Evolutionary conservation across 2,888 invertebrate genomes (phyloP), one percentile per base, ranked within the genome.

Genomic region (Cerastoderma edule): DNA sequence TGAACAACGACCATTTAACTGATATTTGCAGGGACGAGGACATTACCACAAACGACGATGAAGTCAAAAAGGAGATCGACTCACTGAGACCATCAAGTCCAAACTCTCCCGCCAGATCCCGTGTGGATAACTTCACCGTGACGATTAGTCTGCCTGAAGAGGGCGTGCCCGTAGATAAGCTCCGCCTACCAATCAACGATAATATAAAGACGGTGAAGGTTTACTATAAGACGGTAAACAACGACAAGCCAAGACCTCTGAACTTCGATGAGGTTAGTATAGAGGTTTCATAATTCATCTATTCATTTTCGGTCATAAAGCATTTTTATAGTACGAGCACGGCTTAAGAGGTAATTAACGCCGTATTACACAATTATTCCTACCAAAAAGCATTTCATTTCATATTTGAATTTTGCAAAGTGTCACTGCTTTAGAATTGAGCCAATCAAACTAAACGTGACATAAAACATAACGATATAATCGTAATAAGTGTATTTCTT

Each of bases 11-110:
- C n/a, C n/a, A n/a, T n/a, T n/a, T n/a, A n/a, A n/a, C n/a, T n/a
- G n/a, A n/a, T n/a, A n/a, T 22, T 56, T 66, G n/a, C 48, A 75
- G 72, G 22, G 77, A 77, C 53, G 77, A 77, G 27, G 72, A 77
- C 50, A 77, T 77, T 16, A 66, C 57, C 22, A 77, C 77, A 50
- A 77, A 77, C 39, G 77, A 77, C 44, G 39, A 72, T 19, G 66
- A 65, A 1, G 69, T 77, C 35, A 72, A 72, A 53, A 39, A 67
- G 5, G 63, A 75, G 46, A 35, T 69, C 5, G 72, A 69, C 30
- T 53, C 57, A 5, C 53, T 77, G 2, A 56, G 77, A 54, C 77
- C 77, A 27, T 44, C 50, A 24, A 77, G 33, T 35, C 65, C 72
- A 3, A 57, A 68, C 22, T 39, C 69, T 24, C 72, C 77, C n/a